Conservation (phyloP, 2,113 vertebrate genomes). For the Sitta europaea region DNA sequence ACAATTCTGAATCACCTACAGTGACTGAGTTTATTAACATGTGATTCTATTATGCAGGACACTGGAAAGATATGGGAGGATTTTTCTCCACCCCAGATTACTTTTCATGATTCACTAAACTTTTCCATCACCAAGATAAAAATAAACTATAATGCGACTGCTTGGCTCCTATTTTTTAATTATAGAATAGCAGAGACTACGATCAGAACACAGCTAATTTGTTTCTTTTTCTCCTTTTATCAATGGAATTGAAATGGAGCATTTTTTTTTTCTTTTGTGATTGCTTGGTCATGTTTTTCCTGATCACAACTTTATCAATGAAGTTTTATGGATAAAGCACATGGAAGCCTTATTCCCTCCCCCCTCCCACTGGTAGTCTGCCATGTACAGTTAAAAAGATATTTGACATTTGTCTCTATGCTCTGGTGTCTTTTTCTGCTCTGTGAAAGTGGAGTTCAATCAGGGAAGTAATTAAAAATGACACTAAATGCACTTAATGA, state of each 20-base stretch:
- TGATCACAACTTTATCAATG: not conserved
- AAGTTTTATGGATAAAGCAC: not conserved
- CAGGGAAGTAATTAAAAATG: not conserved
- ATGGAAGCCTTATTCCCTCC: not conserved
- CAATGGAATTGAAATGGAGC: not conserved
- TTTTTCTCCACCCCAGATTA: not conserved
- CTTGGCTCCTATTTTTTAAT: not conserved
- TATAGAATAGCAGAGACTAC: not conserved
- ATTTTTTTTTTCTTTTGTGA: not conserved
- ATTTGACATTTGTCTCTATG: not conserved
- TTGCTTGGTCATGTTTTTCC: not conserved
- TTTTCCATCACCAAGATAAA: conserved; percentile 44
- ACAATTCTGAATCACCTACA: not conserved
- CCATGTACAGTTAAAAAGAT: not conserved
- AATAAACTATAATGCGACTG: conserved; percentile 13
- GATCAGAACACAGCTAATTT: not conserved
- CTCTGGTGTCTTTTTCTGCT: not conserved
- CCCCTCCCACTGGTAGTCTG: not conserved
- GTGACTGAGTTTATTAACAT: not conserved
- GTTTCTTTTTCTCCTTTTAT: not conserved
- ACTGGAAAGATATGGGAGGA: conserved; percentile 5
- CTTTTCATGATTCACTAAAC: conserved; percentile 4
- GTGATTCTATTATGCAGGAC: conserved; percentile 10
- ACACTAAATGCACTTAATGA: not conserved
- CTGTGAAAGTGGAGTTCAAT: not conserved